Base-by-base conservation (phyloP, 2,797 vertebrate genomes). In the Peromyscus melanophrys region DNA sequence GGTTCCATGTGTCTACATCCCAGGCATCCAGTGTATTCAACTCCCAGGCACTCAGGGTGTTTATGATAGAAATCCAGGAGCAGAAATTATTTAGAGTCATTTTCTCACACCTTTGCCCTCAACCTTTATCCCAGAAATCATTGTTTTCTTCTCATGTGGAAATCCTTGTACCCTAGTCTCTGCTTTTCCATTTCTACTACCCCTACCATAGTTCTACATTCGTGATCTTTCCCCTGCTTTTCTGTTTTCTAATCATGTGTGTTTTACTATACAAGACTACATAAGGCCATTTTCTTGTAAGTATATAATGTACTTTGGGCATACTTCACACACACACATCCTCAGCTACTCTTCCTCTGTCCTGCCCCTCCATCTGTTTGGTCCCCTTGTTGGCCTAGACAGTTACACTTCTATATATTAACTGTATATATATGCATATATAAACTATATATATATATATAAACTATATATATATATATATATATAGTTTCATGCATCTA, bases 111-210 rank as follows among this genome's bases (percentile, higher is more conserved):
- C n/a, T 83, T 40, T 12, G 12, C 10, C 71, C 34, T 88, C 31
- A 55, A 0, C 1, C 0, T 88, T 85, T 57, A 71, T 5, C 13
- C 8, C 2, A 49, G 12, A 31, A 55, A 34, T 4, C 43, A 59
- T 27, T 69, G 49, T 84, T 85, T 9, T 40, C 63, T 73, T 27
- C 37, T 55, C 57, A 49, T 49, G 6, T 89, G 83, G 25, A 83
- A 82, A 75, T 73, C 40, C 37, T 31, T 61, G 10, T 52, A 46
- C 19, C 4, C 10, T 6, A 11, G 2, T 29, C 23, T 81, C 34
- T 10, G 11, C 49, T 89, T 94, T 82, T 10, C 16, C 1, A 25
- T 61, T 43, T 57, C 40, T 40, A 40, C 13, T 49, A 4, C 10
- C 17, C 2, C 19, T 77, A 11, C 4, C 67, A 94, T 82, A 81